A percentile compares a stretch with the other conserved stretches of the same genome.
phyloP scores from a whole-genome alignment of 1,140 invertebrate species.

The Diorhabda elongata region DNA sequence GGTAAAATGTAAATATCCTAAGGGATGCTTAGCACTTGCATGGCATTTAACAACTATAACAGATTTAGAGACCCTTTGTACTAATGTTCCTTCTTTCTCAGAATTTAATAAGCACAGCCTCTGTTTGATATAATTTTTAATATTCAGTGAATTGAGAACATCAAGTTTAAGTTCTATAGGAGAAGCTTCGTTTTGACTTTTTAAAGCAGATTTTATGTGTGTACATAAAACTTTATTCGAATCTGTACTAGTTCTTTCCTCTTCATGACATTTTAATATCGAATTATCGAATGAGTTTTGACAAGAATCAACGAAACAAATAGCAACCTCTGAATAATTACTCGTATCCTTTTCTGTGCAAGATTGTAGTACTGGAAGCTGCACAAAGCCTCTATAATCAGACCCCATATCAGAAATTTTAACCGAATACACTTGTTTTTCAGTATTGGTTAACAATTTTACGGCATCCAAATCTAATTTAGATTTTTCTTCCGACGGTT shows the following conservation, averaged over 20 bases:
- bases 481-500: slow-evolving; percentile 59
- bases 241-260: slow-evolving; percentile 27
- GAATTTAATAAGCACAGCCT: slow-evolving; percentile 62
- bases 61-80: slow-evolving; percentile 73
- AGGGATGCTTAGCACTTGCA: slow-evolving; percentile 62
- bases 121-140: slow-evolving; percentile 63
- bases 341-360: slow-evolving; percentile 49
- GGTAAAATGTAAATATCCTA: slow-evolving; percentile 72
- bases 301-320: slow-evolving; percentile 67
- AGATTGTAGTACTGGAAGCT: slow-evolving; percentile 57
- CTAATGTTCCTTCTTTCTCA: slow-evolving; percentile 63
- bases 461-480: slow-evolving; percentile 65
- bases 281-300: slow-evolving; percentile 55
- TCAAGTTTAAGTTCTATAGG: slow-evolving; percentile 60
- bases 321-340: slow-evolving; percentile 52
- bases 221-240: slow-evolving; percentile 50
- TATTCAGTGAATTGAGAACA: slow-evolving; percentile 60
- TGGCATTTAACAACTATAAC: slow-evolving; percentile 77
- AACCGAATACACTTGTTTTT: slow-evolving; percentile 66
- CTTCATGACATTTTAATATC: slow-evolving; percentile 57
- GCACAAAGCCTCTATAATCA: slow-evolving; percentile 72
- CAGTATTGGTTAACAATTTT: slow-evolving; percentile 61
- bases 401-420: slow-evolving; percentile 64
- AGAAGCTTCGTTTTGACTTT: slow-evolving; percentile 59
- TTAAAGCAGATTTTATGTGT: slow-evolving; percentile 67